Base-by-base conservation (phyloP, 2,113 vertebrate species). In the Alectura lathami region DNA sequence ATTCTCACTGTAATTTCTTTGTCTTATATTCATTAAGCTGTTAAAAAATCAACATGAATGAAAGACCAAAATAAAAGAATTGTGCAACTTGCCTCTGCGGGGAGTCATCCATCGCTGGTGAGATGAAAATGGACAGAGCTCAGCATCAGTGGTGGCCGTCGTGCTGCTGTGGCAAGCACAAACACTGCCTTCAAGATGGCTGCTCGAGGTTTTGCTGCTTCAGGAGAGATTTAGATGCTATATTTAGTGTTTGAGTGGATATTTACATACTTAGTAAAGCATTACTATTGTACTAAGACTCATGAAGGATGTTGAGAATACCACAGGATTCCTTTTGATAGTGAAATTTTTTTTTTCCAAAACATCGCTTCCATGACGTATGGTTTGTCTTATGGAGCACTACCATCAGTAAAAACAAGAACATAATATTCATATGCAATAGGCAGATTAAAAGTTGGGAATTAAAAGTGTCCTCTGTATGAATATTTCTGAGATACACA, bases 81-180 rank as follows among this genome's bases (percentile, higher is more conserved):
- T 8, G 9, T 12, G 40, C 38, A 42, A 43, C 34, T 45, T 40
- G 22, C 34, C 26, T 51, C 54, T n/a, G n/a, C n/a, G n/a, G n/a
- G n/a, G n/a, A n/a, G n/a, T n/a, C n/a, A n/a, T n/a, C n/a, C n/a
- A n/a, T n/a, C n/a, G n/a, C n/a, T n/a, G n/a, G n/a, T 50, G n/a
- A 70, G 20, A 77, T 59, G 47, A 51, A 62, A 74, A 69, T 6
- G 30, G 72, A 24, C 50, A 81, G 24, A 53, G 27, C 50, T 73
- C 38, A 13, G 29, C 3, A 1, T 56, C 64, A 48, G 34, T 1
- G 1, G 13, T 18, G 22, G 30, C 26, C 50, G n/a, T 12, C 0
- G 0, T 13, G 20, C 43, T 64, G 43, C 75, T 60, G 11, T 11
- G 40, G 9, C 17, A 51, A 56, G 48, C 11, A 64, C 53, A 81